Percentiles rank a stretch among this genome's conserved stretches.
Evolutionary conservation across 2,888 invertebrate species (phyloP).

Genomic region (Arctia plantaginis): DNA sequence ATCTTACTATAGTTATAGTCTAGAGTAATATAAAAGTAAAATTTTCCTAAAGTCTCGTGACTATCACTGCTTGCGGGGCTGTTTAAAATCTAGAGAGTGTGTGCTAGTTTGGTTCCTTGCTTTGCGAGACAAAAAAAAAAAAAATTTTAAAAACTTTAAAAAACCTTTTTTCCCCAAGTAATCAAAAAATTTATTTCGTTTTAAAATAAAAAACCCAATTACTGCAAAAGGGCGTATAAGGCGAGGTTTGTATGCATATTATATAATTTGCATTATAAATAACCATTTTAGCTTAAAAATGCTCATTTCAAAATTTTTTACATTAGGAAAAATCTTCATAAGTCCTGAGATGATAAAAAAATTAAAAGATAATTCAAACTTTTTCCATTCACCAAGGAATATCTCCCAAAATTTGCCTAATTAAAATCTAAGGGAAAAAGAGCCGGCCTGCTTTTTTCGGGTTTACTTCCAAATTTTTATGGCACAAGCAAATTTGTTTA

Average conservation of each 20-base stretch:
- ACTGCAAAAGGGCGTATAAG: neutral
- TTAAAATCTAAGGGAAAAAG: constrained; percentile 43
- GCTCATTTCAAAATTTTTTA: neutral
- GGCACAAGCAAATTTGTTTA: constrained; percentile 45
- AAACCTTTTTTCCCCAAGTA: no score
- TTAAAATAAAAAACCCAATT: neutral
- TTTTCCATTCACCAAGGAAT: constrained; percentile 27
- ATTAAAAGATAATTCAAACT: constrained; percentile 28
- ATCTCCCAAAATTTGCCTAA: constrained; percentile 32
- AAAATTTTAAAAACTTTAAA: no score
- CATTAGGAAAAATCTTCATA: neutral
- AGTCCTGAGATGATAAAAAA: constrained; percentile 18
- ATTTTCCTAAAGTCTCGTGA: no score
- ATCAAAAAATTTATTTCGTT: neutral
- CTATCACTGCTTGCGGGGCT: no score
- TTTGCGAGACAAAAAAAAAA: no score
- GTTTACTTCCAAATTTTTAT: constrained; percentile 50
- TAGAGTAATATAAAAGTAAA: no score
- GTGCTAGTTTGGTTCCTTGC: no score
- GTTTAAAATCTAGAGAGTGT: no score
- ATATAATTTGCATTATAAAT: neutral
- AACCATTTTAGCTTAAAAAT: neutral
- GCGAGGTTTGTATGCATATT: no score
- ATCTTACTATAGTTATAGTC: no score
- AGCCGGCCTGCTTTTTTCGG: constrained; percentile 47